These are phyloP conservation scores for Tubiluchus corallicola DNA, from an alignment of 2,888 invertebrate genomes.

Conservation along the genomic window DNA sequence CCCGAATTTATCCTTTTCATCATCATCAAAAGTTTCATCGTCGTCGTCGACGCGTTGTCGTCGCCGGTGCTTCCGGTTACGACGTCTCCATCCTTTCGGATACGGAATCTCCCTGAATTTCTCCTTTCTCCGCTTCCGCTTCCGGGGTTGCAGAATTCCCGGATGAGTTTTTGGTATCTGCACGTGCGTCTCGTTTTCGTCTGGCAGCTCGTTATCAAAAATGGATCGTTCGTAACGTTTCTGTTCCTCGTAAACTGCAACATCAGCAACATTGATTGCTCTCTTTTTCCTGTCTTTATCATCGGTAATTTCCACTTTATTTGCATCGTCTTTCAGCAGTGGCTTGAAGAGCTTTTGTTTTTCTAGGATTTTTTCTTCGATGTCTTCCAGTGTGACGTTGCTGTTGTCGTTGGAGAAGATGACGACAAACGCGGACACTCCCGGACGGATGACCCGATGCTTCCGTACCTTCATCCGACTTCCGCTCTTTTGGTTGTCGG, in stretches of 20 bases:
- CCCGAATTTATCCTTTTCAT: slow-evolving; percentile 4
- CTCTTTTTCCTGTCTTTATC: background rate
- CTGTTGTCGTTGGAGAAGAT: slow-evolving; percentile 27
- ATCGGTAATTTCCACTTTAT: slow-evolving; percentile 2
- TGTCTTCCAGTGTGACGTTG: slow-evolving; percentile 19
- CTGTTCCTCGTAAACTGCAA: too few relatives aligned
- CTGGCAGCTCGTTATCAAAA: slow-evolving; percentile 25
- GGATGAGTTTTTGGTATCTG: slow-evolving; percentile 23
- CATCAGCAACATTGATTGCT: too few relatives aligned
- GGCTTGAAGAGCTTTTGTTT: slow-evolving; percentile 7
- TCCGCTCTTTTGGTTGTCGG: slow-evolving; percentile 20
- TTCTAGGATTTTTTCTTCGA: slow-evolving; percentile 10
- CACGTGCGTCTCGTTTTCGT: slow-evolving; percentile 17
- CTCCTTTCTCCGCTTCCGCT: slow-evolving; percentile 16
- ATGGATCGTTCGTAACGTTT: slow-evolving; percentile 19
- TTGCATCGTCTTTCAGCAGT: background rate
- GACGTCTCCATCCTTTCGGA: slow-evolving; percentile 15
- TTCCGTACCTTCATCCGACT: slow-evolving; percentile 20
- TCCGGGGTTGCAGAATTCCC: slow-evolving; percentile 20
- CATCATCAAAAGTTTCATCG: background rate
- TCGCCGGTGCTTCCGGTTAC: slow-evolving; percentile 13
- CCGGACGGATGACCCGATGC: slow-evolving; percentile 18
- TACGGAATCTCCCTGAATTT: slow-evolving; percentile 12
- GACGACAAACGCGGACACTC: too few relatives aligned
- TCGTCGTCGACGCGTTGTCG: slow-evolving; percentile 9